These are phyloP conservation scores for Drosophila macrospina DNA, from an alignment of 2,888 invertebrate species.

Conservation along the genomic window DNA sequence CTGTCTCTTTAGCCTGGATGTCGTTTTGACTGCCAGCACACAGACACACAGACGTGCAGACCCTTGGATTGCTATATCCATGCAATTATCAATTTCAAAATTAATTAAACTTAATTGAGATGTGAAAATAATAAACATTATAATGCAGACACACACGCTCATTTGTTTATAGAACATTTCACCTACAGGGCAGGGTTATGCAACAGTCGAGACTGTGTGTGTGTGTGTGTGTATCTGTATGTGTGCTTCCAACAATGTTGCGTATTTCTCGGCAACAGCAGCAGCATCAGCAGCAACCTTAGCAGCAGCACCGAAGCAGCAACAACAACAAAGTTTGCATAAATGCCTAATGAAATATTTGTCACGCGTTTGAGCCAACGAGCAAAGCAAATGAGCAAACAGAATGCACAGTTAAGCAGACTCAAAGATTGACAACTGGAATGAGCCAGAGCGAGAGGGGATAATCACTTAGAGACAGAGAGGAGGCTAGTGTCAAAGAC, in stretches of 20 bases:
- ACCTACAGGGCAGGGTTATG: constrained; percentile 34
- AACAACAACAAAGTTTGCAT: constrained; percentile 63
- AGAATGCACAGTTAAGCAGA: constrained; percentile 55
- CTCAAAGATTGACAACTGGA: constrained; percentile 14
- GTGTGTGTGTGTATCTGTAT: constrained; percentile 9
- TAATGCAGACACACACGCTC: constrained; percentile 22
- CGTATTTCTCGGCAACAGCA: constrained; percentile 43
- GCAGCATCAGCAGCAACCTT: constrained; percentile 14
- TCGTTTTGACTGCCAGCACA: constrained; percentile 57
- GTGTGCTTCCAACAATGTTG: constrained; percentile 57
- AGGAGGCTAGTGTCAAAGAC: background rate
- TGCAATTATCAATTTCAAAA: constrained; percentile 81
- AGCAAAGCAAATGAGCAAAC: constrained; percentile 70
- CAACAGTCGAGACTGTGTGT: constrained; percentile 39
- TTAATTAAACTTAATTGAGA: constrained; percentile 82
- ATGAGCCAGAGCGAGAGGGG: constrained; percentile 8
- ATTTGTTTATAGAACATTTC: constrained; percentile 44
- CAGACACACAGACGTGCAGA: no score
- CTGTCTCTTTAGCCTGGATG: constrained; percentile 37
- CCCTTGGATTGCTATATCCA: constrained; percentile 24
- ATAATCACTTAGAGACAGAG: constrained; percentile 4
- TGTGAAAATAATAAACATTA: constrained; percentile 77
- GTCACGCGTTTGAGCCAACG: constrained; percentile 73
- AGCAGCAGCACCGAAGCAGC: constrained; percentile 55
- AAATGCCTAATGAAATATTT: constrained; percentile 78